A percentile compares a stretch with the other conserved stretches of the same genome.
Evolutionary conservation across 2,888 invertebrate species (phyloP).

Genomic region (Acronicta leporina): DNA sequence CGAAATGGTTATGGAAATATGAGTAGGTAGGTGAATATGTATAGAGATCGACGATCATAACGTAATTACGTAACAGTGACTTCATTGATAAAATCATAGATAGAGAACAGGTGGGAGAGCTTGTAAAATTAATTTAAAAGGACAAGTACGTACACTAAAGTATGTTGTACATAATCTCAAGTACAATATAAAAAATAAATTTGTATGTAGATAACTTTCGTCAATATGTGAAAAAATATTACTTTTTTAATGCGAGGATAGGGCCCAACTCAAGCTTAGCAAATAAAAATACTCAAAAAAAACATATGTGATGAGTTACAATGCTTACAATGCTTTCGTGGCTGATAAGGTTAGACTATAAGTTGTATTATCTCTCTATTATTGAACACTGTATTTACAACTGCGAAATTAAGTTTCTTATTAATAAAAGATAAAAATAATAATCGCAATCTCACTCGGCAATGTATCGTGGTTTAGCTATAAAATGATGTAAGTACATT

Average conservation of each 20-base stretch:
- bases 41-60: too few relatives aligned
- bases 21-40: too few relatives aligned
- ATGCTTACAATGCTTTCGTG: conserved; percentile 84
- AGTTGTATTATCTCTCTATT: conserved; percentile 77
- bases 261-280: conserved; percentile 70
- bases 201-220: conserved; percentile 8
- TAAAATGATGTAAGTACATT: conserved; percentile 8
- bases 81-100: too few relatives aligned
- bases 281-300: conserved; percentile 78
- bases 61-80: too few relatives aligned
- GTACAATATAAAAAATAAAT: not conserved
- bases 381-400: conserved; percentile 42
- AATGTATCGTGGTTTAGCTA: conserved; percentile 16
- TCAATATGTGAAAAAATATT: conserved; percentile 10
- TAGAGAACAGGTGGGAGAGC: too few relatives aligned
- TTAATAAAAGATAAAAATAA: conserved; percentile 11
- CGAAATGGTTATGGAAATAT: too few relatives aligned
- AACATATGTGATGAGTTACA: conserved; percentile 74
- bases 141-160: too few relatives aligned
- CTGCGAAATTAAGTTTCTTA: conserved; percentile 11
- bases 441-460: not conserved
- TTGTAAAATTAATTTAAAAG: too few relatives aligned
- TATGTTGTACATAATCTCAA: conserved; percentile 9
- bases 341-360: conserved; percentile 80
- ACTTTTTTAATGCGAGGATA: conserved; percentile 60